phyloP scores from a whole-genome alignment of 2,113 vertebrate species.

The Lethenteron reissneri region DNA sequence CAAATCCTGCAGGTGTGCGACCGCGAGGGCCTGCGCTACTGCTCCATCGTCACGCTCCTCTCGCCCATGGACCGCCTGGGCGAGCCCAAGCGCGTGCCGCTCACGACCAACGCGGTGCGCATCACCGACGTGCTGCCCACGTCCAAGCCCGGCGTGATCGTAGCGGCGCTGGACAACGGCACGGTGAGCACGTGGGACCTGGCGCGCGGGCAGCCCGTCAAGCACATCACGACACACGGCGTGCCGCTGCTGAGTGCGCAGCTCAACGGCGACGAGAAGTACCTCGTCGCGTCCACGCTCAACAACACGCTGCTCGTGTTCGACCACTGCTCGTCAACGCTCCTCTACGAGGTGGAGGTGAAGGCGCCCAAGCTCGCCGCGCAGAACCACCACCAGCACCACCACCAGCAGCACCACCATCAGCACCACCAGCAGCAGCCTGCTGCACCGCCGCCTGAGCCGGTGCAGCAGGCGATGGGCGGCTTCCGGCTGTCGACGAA shows the following conservation, averaged over 20 bases:
- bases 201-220: slow-evolving; percentile 55
- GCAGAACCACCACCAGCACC: background rate
- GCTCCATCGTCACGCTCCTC: slow-evolving; percentile 85
- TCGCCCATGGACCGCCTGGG: slow-evolving; percentile 95
- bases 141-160: slow-evolving; percentile 60
- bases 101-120: slow-evolving; percentile 73
- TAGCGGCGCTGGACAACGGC: slow-evolving; percentile 76
- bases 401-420: too few relatives aligned
- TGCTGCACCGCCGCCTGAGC: too few relatives aligned
- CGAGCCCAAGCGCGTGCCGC: slow-evolving; percentile 64
- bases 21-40: slow-evolving; percentile 92
- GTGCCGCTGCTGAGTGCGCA: slow-evolving; percentile 82
- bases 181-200: slow-evolving; percentile 96
- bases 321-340: slow-evolving; percentile 86
- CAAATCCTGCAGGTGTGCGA: slow-evolving; percentile 91
- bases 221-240: slow-evolving; percentile 73
- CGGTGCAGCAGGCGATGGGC: slow-evolving; percentile 30
- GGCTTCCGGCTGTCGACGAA: slow-evolving; percentile 70
- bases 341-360: slow-evolving; percentile 84
- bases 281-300: slow-evolving; percentile 80
- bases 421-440: too few relatives aligned
- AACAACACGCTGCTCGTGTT: slow-evolving; percentile 90
- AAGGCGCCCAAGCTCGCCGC: slow-evolving; percentile 54
- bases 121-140: slow-evolving; percentile 83
- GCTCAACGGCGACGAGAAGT: slow-evolving; percentile 68